Evolutionary conservation across 1,140 invertebrate genomes (phyloP), one percentile per base, ranked within the genome.

Genomic region (Ylistrum balloti): DNA sequence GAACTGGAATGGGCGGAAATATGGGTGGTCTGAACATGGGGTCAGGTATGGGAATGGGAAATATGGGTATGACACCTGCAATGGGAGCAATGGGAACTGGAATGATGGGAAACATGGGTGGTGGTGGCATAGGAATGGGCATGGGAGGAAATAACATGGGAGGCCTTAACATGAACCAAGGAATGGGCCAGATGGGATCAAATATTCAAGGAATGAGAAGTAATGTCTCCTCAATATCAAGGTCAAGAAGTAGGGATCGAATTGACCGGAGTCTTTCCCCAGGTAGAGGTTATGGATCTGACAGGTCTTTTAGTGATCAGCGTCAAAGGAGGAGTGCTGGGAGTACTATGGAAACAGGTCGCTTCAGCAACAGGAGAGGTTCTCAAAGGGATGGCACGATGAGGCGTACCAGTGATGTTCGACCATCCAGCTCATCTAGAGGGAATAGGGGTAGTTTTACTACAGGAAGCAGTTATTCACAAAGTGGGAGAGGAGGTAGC

Each of bases 261-360:
- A 22, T 74, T 74, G 56, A 74, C 56, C 22, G 56, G 17, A 74
- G 56, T 74, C 56, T 28, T 74, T 74, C 56, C 56, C 56, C 22
- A 2, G 17, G 17, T 1, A 74, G 56, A 74, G 17, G 56, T n/a
- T 74, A 28, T 74, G 56, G 56, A 74, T 74, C 56, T 5, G 56
- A 74, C 3, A 74, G 56, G 56, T 74, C 56, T 3, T 74, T 74
- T n/a, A 74, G 22, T 74, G 56, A 74, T 74, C 56, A 74, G 56
- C 56, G 56, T n/a, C 56, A 74, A 74, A 74, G 56, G n/a, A 74
- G 56, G 56, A 74, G 56, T n/a, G 28, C 56, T 74, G 56, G 56
- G n/a, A 11, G 56, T 74, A 74, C 56, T n/a, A 74, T 74, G 56
- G 56, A 74, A 3, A 74, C 56, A 28, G 56, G 56, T 74, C 56